Evolutionary conservation across 53 echinoderm and acorn worm genomes (phyloP), one percentile per base, ranked within the genome.

Genomic region (Holothuria leucospilota): DNA sequence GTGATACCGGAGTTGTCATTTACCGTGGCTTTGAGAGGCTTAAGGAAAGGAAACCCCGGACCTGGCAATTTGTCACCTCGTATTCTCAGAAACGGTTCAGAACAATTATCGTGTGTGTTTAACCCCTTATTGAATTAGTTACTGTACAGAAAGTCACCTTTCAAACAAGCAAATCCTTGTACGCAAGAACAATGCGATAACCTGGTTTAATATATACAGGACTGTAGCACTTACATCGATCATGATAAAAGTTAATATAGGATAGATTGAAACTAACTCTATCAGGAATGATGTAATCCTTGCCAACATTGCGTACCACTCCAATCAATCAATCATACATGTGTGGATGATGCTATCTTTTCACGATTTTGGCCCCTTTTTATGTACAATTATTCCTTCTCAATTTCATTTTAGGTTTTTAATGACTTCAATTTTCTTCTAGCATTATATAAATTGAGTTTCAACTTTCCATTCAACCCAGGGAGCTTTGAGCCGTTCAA

Each of bases 41-140:
- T 39, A 61, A 61, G 38, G 26, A 62, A 29, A 20, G 81, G 81
- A 81, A 81, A 26, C 20, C 62, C 81, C 28, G 81, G 62, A 15
- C 75, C 81, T 81, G 81, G 59, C 63, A 41, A 39, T 13, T 39
- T 81, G 34, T 81, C 81, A 81, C 13, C 81, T 40, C 62, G 81
- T 51, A 13, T 81, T 38, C 81, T 81, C 39, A 61, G 30, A 29
- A n/a, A 38, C 39, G 58, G 81, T 62, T 30, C 81, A 9, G 81
- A 61, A 62, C 62, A 81, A 60, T 60, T 78, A 28, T 78, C 78
- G 20, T 78, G 49, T 53, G 39, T 56, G 10, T 78, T 78, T 58
- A 78, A 51, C 26, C 52, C 58, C 5, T 51, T 56, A 53, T 78
- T 78, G 16, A 78, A 78, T 78, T 78, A 53, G 78, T 78, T 53